Percentiles rank a stretch among this genome's conserved stretches.
These are phyloP conservation scores for Onychomys arenicola DNA, from an alignment of 2,797 vertebrate species.

Conservation along the genomic window DNA sequence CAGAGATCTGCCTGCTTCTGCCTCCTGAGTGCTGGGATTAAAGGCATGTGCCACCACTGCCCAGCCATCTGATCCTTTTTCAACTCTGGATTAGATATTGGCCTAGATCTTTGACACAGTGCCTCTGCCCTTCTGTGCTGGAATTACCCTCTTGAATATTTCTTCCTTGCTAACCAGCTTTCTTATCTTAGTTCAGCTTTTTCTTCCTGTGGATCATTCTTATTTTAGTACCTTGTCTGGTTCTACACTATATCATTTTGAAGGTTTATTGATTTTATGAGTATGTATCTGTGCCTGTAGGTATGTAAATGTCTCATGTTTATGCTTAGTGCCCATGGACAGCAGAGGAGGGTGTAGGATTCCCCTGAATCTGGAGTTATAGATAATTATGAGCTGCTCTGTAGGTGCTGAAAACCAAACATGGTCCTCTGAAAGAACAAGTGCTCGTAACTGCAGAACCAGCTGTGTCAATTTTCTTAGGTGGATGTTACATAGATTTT, in stretches of 20 bases:
- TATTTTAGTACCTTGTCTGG: not conserved
- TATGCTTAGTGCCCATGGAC: not conserved
- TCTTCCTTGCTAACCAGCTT: not conserved
- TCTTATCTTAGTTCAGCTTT: not conserved
- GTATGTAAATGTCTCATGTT: not conserved
- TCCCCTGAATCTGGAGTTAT: not conserved
- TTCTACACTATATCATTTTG: not conserved
- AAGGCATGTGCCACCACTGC: not conserved
- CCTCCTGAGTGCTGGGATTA: not conserved
- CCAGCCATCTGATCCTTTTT: not conserved
- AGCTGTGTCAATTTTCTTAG: not conserved
- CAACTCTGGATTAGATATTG: constrained; percentile 18
- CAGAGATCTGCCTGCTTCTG: not conserved
- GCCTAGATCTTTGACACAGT: constrained; percentile 54
- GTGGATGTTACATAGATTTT: not conserved
- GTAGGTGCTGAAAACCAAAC: not conserved
- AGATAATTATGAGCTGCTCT: not conserved
- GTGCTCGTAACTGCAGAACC: not conserved
- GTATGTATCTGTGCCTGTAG: not conserved
- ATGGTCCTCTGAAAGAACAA: not conserved
- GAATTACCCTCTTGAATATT: not conserved
- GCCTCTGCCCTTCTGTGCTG: not conserved
- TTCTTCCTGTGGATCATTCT: not conserved
- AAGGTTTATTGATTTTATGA: not conserved
- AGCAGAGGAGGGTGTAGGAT: not conserved